Conservation (phyloP, 2,113 vertebrate genomes). For the Okapia johnstoni region DNA sequence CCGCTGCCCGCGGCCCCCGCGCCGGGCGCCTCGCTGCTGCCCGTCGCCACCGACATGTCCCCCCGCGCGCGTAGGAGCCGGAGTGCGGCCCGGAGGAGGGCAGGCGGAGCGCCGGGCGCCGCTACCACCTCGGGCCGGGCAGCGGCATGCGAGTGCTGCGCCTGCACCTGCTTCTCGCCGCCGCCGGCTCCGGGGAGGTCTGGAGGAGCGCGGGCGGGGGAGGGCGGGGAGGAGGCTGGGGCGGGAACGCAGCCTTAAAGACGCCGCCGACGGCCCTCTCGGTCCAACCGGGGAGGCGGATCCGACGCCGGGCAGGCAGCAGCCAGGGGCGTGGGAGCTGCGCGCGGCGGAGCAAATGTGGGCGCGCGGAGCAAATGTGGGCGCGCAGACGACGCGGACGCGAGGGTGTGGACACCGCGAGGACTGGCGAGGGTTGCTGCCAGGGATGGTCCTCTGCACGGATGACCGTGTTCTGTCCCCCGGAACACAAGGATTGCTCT, state of each 20-base stretch:
- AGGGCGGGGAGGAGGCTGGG: background rate
- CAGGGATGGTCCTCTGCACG: background rate
- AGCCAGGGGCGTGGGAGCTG: background rate
- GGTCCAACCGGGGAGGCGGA: background rate
- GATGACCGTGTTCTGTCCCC: background rate
- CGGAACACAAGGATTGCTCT: background rate
- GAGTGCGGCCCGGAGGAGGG: conserved; percentile 23
- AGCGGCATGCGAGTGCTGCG: conserved; percentile 34
- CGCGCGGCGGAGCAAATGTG: background rate
- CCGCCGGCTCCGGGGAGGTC: background rate
- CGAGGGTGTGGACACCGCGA: fast-evolving
- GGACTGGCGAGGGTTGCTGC: background rate
- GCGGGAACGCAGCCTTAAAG: conserved; percentile 66
- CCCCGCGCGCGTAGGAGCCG: conserved; percentile 30
- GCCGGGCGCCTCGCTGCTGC: conserved; percentile 76
- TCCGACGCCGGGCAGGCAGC: background rate
- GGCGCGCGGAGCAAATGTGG: background rate
- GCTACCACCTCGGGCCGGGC: conserved; percentile 9
- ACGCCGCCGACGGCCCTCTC: background rate
- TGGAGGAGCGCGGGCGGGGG: background rate
- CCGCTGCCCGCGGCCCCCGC: conserved; percentile 71
- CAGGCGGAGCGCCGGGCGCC: conserved; percentile 41
- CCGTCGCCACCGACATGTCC: conserved; percentile 76
- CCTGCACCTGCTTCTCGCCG: conserved; percentile 60
- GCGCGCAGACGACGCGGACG: background rate